Evolutionary conservation across 2,113 vertebrate species (phyloP).

Genomic region (Colius striatus): DNA sequence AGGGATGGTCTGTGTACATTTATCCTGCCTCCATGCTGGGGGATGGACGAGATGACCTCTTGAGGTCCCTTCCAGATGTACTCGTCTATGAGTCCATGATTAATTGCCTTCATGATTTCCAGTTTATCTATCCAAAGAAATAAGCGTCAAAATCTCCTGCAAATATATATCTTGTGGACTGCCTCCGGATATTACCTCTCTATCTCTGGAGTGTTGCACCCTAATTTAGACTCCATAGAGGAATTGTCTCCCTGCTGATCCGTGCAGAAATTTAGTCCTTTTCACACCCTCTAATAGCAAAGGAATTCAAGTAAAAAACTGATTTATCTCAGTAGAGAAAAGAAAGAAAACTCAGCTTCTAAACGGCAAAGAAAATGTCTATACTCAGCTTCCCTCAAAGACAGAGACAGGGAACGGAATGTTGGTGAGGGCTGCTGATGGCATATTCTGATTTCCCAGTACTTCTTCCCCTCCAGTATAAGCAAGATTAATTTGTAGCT

Average conservation of each 20-base stretch:
- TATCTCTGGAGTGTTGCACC: neutral
- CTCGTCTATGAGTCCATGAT: slow-evolving; percentile 19
- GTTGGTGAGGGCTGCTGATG: neutral
- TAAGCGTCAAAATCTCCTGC: slow-evolving; percentile 39
- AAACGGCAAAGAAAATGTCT: neutral
- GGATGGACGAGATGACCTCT: slow-evolving; percentile 52
- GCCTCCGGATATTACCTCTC: neutral
- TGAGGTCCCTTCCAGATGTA: slow-evolving; percentile 59
- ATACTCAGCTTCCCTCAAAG: neutral
- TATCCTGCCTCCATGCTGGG: slow-evolving; percentile 26
- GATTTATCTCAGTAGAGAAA: neutral
- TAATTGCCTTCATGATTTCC: slow-evolving; percentile 54
- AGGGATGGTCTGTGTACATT: slow-evolving; percentile 49
- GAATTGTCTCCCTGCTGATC: neutral
- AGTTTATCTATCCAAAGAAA: slow-evolving; percentile 54
- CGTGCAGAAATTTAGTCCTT: neutral
- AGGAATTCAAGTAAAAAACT: slow-evolving; percentile 31
- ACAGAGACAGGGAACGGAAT: neutral
- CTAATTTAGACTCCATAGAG: neutral
- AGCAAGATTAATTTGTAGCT: neutral
- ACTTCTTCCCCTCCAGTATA: neutral
- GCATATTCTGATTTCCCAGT: neutral
- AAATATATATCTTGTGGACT: neutral
- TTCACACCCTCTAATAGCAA: neutral
- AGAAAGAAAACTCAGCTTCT: neutral